These are phyloP conservation scores for Cyphomyrmex costatus DNA, from an alignment of 1,140 invertebrate species.

Conservation along the genomic window DNA sequence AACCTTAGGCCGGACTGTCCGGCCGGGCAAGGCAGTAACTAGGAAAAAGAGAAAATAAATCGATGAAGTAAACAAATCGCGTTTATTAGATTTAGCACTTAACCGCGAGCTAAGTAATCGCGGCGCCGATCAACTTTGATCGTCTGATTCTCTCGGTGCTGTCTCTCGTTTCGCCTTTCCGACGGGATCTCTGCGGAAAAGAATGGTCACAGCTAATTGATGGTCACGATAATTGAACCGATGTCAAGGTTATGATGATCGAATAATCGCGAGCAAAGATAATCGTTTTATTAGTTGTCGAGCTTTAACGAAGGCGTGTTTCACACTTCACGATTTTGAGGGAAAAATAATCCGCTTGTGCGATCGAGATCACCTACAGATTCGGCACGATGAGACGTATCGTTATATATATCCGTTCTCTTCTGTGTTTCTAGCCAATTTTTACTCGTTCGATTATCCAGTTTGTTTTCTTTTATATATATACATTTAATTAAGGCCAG, in stretches of 20 bases:
- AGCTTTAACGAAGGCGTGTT: not conserved
- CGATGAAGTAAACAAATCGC: constrained; percentile 68
- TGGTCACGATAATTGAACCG: not conserved
- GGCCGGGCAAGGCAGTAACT: constrained; percentile 68
- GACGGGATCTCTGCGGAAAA: constrained; percentile 25
- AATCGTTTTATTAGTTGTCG: constrained; percentile 28
- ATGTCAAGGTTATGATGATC: not conserved
- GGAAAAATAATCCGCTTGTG: not conserved
- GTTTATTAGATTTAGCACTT: constrained; percentile 78
- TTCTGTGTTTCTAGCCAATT: constrained; percentile 80
- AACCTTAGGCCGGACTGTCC: constrained; percentile 25
- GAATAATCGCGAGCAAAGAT: constrained; percentile 9
- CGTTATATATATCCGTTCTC: constrained; percentile 65
- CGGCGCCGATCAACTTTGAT: not conserved
- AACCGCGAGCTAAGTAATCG: constrained; percentile 46
- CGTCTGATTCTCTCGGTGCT: constrained; percentile 33
- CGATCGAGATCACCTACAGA: constrained; percentile 78
- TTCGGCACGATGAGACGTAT: constrained; percentile 76
- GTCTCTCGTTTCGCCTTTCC: constrained; percentile 38
- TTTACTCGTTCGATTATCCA: constrained; percentile 81
- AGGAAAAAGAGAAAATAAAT: constrained; percentile 73
- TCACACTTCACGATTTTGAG: not conserved
- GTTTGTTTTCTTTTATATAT: constrained; percentile 77
- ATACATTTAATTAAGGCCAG: constrained; percentile 82
- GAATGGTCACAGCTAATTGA: not conserved